A percentile compares a stretch with the other conserved stretches of the same genome.
phyloP scores from a whole-genome alignment of 2,113 vertebrate species.

The Ellobius talpinus region DNA sequence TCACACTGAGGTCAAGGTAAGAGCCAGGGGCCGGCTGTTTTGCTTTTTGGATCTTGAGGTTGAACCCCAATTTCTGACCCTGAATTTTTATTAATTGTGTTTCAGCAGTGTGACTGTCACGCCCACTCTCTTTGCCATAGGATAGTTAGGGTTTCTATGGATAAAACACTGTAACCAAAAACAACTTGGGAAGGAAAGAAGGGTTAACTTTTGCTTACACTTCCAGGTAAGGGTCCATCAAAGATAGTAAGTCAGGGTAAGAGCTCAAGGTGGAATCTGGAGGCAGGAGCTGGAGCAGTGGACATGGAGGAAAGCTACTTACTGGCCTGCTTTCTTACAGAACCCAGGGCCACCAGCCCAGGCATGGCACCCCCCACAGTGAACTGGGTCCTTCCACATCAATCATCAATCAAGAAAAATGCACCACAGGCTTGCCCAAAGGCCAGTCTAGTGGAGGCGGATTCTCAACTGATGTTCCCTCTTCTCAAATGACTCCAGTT shows the following conservation, averaged over 20 bases:
- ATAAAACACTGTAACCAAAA: not conserved
- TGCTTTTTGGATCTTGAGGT: too few species aligned
- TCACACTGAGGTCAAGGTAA: too few species aligned
- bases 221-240: not conserved
- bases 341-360: not conserved
- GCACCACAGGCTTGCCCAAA: not conserved
- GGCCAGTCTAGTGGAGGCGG: too few species aligned
- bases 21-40: too few species aligned
- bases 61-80: too few species aligned
- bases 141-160: not conserved
- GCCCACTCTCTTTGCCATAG: not conserved
- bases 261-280: not conserved
- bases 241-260: not conserved
- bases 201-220: not conserved
- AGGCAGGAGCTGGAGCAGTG: not conserved
- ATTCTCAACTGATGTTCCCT: not conserved
- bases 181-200: not conserved
- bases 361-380: not conserved
- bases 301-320: not conserved
- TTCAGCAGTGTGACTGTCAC: not conserved
- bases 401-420: not conserved
- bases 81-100: too few species aligned
- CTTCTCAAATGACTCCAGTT: not conserved
- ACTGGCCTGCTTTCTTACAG: not conserved
- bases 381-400: not conserved